Evolutionary conservation across 2,113 vertebrate genomes (phyloP), one percentile per base, ranked within the genome.

Genomic region (Melospiza georgiana): DNA sequence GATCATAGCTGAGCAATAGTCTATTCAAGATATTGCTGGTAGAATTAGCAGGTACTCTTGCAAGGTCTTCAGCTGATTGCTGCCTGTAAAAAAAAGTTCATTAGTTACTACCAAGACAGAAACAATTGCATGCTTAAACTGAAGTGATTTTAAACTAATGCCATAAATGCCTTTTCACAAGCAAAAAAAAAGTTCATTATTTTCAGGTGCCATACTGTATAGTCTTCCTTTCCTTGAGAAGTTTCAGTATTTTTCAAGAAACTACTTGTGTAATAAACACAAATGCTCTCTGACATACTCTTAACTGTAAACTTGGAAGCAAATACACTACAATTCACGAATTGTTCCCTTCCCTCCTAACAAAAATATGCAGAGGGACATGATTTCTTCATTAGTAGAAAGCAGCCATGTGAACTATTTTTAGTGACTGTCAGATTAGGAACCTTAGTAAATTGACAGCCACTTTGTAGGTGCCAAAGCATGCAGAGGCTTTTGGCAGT

Each of bases 1-100:
- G 99, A 96, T 99, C 99, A 73, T 99, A 99, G 97, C 88, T 99
- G 97, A 99, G 97, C 96, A 99, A 97, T 82, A 99, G 98, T 75
- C 98, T 98, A 96, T 99, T 99, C 96, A 99, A 97, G 97, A 99
- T 99, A 97, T 99, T 99, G 96, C 99, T 99, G 52, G 99, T 99
- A 54, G 99, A 98, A 97, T 99, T 99, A 46, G 94, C 98, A 44
- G 99, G 99, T 84, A 99, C 99, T 87, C 98, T 98, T 39, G 99
- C 99, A 83, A 99, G 98, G 94, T 99, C 99, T 97, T 99, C 99
- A 46, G 98, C 96, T 87, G 99, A 99, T 92, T 99, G 98, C 92
- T 99, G 98, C 78, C 99, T 99, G 96, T 90, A 97, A 95, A 73
- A 93, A 91, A 86, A 72, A 57, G 5, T 8, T 30, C 59, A 35